Evolutionary conservation across 2,113 vertebrate species (phyloP).

Genomic region (Syngnathus scovelli): DNA sequence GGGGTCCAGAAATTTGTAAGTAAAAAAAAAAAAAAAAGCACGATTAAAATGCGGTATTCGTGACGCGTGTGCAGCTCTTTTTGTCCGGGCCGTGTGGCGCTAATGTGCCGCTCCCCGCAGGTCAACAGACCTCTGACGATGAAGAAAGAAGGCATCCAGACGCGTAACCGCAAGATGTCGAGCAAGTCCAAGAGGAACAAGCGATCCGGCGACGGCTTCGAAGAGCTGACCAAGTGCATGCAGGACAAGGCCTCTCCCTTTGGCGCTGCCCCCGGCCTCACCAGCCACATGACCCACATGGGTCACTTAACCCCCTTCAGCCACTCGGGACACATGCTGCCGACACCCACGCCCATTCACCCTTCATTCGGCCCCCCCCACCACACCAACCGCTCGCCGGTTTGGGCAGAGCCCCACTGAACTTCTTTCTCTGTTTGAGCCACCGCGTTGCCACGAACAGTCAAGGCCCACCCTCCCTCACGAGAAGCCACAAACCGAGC

Average conservation of each 20-base stretch:
- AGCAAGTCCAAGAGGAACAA: slow-evolving; percentile 98
- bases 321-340: slow-evolving; percentile 97
- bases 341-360: slow-evolving; percentile 95
- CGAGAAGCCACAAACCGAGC: not conserved
- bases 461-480: slow-evolving; percentile 41
- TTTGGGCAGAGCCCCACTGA: slow-evolving; percentile 86
- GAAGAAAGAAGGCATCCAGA: slow-evolving; percentile 99
- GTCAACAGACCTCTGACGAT: slow-evolving; percentile 98
- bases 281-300: slow-evolving; percentile 92
- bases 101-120: slow-evolving; percentile 71
- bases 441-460: slow-evolving; percentile 50
- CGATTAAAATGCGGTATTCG: slow-evolving; percentile 16
- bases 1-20: not conserved
- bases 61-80: slow-evolving; percentile 30
- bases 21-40: slow-evolving; percentile 2
- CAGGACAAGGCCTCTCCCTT: slow-evolving; percentile 91
- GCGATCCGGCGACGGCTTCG: slow-evolving; percentile 84
- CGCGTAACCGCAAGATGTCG: slow-evolving; percentile 98
- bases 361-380: slow-evolving; percentile 87
- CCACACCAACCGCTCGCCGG: slow-evolving; percentile 90
- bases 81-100: slow-evolving; percentile 31
- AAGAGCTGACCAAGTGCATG: slow-evolving; percentile 97
- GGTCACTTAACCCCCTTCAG: slow-evolving; percentile 92
- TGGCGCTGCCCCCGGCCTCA: slow-evolving; percentile 79
- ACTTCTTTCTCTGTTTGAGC: slow-evolving; percentile 24